A percentile compares a stretch with the other conserved stretches of the same genome.
phyloP scores from a whole-genome alignment of 2,113 vertebrate species.

The Elanus axillaris region DNA sequence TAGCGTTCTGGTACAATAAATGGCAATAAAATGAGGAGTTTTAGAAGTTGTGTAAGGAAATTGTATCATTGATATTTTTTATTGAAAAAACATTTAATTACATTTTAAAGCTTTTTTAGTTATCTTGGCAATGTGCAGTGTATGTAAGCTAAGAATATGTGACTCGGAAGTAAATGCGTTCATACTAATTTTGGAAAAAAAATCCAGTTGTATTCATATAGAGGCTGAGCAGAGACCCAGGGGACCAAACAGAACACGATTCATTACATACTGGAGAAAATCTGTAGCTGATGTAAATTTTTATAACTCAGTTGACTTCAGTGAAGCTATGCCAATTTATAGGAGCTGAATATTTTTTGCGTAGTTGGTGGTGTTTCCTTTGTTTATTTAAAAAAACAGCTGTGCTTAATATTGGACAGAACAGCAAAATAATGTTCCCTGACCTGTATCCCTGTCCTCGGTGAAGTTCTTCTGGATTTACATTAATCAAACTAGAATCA shows the following conservation, averaged over 20 bases:
- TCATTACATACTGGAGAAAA: neutral
- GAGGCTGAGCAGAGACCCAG: neutral
- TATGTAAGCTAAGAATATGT: neutral
- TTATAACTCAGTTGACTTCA: neutral
- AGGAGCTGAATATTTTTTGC: neutral
- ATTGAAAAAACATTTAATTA: slow-evolving; percentile 13
- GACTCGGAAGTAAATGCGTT: neutral
- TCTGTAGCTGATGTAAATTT: neutral
- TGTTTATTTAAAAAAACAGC: neutral
- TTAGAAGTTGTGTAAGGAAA: neutral
- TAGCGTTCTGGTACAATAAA: neutral
- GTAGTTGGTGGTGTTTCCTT: neutral
- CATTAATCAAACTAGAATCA: neutral
- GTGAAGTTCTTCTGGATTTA: neutral
- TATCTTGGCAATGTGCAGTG: neutral
- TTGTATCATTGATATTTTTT: neutral
- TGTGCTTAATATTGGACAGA: neutral
- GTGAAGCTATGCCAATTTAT: neutral
- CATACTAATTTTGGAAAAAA: neutral
- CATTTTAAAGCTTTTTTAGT: neutral
- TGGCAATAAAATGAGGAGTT: neutral
- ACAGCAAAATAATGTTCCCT: neutral
- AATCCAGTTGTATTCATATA: neutral
- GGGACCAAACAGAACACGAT: neutral
- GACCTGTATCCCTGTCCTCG: neutral